Percentiles rank a stretch among this genome's conserved stretches.
phyloP scores from a whole-genome alignment of 2,888 invertebrate species.

The Sarcophaga caerulescens region DNA sequence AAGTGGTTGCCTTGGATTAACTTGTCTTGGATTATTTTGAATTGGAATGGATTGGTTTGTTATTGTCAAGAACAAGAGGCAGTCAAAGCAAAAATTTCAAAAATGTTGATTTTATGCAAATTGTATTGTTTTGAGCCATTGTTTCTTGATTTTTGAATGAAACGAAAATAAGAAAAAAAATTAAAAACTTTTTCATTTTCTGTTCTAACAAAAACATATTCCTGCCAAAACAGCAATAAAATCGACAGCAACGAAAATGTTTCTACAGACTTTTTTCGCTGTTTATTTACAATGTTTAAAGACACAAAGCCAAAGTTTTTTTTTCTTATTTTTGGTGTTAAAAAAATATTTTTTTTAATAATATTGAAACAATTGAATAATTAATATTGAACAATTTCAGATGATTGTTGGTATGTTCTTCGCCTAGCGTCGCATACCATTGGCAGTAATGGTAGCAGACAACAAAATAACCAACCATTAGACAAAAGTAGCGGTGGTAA shows the following conservation, averaged over 20 bases:
- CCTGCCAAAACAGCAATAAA: not conserved
- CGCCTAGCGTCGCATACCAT: too few relatives aligned
- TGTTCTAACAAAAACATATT: too few relatives aligned
- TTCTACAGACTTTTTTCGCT: not conserved
- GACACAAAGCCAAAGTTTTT: not conserved
- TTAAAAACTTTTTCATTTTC: not conserved
- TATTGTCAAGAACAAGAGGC: not conserved
- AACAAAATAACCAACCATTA: too few relatives aligned
- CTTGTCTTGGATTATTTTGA: too few relatives aligned
- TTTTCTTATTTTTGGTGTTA: too few relatives aligned
- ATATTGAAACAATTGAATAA: not conserved
- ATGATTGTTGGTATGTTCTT: too few relatives aligned
- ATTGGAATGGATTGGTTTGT: not conserved
- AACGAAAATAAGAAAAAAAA: too few relatives aligned
- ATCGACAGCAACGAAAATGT: slow-evolving; percentile 14
- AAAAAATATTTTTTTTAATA: too few relatives aligned
- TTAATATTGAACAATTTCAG: not conserved
- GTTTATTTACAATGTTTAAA: not conserved
- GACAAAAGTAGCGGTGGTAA: too few relatives aligned
- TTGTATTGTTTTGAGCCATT: slow-evolving; percentile 1
- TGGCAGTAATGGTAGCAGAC: too few relatives aligned
- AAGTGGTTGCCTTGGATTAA: too few relatives aligned
- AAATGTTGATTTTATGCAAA: slow-evolving; percentile 60
- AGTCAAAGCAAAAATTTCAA: slow-evolving; percentile 42
- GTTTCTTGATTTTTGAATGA: too few relatives aligned